These are phyloP conservation scores for Bellardia bayeri DNA, from an alignment of 2,888 invertebrate species.

Conservation along the genomic window DNA sequence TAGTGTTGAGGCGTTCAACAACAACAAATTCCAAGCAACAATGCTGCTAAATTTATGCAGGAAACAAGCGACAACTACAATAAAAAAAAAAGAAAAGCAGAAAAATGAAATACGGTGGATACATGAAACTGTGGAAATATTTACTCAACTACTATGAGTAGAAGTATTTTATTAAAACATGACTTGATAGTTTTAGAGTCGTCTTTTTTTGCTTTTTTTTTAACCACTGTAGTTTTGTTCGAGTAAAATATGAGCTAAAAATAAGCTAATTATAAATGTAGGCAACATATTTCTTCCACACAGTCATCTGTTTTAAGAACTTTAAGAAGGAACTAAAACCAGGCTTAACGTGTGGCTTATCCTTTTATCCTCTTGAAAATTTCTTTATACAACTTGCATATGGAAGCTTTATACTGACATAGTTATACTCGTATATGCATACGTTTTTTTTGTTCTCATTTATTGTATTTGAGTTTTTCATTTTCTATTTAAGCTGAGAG, in stretches of 20 bases:
- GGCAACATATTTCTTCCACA: background rate
- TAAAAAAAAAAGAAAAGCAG: background rate
- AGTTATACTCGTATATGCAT: background rate
- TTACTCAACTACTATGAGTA: slow-evolving; percentile 1
- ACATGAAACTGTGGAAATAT: slow-evolving; percentile 6
- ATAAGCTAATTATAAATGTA: slow-evolving; percentile 37
- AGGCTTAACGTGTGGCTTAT: background rate
- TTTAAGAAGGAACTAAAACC: background rate
- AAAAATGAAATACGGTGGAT: background rate
- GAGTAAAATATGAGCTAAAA: slow-evolving; percentile 1
- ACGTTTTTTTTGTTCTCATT: background rate
- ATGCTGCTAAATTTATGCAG: slow-evolving; percentile 11
- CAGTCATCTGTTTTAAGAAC: background rate
- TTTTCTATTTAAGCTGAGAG: background rate
- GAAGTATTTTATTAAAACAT: slow-evolving; percentile 20
- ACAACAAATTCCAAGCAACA: slow-evolving; percentile 7
- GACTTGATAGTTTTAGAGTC: background rate
- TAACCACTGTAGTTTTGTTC: background rate
- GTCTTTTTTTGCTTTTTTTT: background rate
- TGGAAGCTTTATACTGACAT: background rate
- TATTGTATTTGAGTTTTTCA: background rate
- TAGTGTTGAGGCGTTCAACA: slow-evolving; percentile 34
- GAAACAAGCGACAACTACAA: background rate
- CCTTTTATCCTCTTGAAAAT: background rate
- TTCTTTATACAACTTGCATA: background rate